Percentiles rank a stretch among this genome's conserved stretches.
phyloP scores from a whole-genome alignment of 1,140 invertebrate genomes.

The Piezodorus guildinii region DNA sequence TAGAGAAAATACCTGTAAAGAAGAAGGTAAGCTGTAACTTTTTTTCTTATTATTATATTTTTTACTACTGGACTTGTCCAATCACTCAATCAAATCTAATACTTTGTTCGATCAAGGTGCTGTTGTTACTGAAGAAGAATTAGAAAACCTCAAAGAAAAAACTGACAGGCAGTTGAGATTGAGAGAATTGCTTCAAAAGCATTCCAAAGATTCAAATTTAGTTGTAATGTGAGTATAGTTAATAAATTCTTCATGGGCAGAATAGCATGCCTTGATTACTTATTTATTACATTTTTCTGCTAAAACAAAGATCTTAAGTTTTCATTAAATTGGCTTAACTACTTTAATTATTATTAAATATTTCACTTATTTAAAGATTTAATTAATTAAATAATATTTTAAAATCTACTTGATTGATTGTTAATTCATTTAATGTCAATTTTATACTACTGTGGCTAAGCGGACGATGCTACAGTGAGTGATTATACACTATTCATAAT shows the following conservation, averaged over 20 bases:
- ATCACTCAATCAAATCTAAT: not conserved
- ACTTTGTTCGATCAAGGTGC: conserved; percentile 37
- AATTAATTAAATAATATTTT: too few species aligned
- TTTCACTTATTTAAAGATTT: too few species aligned
- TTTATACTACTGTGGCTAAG: too few species aligned
- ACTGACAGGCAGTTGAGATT: conserved; percentile 74
- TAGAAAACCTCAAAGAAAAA: conserved; percentile 67
- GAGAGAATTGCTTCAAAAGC: conserved; percentile 66
- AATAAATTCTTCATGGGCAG: not conserved
- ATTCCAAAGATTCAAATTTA: conserved; percentile 68
- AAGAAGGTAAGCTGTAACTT: conserved; percentile 30
- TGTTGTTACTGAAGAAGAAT: conserved; percentile 59
- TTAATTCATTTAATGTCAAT: too few species aligned
- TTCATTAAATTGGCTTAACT: too few species aligned
- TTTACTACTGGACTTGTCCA: not conserved
- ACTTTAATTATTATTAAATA: too few species aligned
- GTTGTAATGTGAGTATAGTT: conserved; percentile 71
- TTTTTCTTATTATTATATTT: conserved; percentile 2
- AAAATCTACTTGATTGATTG: too few species aligned
- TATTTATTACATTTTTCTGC: too few species aligned
- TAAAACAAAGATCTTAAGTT: too few species aligned
- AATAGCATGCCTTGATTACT: too few species aligned
- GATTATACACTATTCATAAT: too few species aligned
- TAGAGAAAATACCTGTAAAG: conserved; percentile 40
- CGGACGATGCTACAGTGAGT: too few species aligned